Base-by-base conservation (phyloP, 1,140 invertebrate genomes). In the Macrosteles quadrilineatus region DNA sequence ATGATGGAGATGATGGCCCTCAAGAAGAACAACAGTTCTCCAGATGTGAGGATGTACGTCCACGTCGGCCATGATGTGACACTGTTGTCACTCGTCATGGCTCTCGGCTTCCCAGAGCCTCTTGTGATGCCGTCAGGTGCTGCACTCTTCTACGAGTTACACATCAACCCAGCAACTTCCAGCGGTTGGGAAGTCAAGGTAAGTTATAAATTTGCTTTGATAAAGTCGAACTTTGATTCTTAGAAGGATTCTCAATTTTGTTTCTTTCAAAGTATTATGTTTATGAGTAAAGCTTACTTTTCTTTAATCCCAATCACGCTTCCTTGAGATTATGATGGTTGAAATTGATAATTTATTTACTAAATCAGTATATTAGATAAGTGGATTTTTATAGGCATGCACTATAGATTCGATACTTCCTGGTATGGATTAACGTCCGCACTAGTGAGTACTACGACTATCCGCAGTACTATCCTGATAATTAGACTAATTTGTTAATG, bases 101-200 rank as follows among this genome's bases (percentile, higher is more conserved):
- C 47, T 4, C n/a, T 50, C 3, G 47, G 47, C 47, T 50, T 9
- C 21, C 47, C 14, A 11, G 47, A 50, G n/a, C 14, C 47, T 4
- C 47, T 19, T 3, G 21, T 50, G 21, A 17, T 50, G 4, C 14
- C 14, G 4, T 50, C 47, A 3, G 47, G 47, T 11, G 3, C 47
- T 19, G 47, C 47, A 4, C 47, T 50, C 47, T 19, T 50, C 6
- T 50, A 19, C 21, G 47, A 50, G 21, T 19, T 50, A 21, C 47
- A 50, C 21, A 17, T 50, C 47, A 50, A 50, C 47, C 47, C 47
- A 11, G 47, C 47, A 50, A 19, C n/a, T 4, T 50, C 47, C 21
- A 50, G 47, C n/a, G 47, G 47, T n/a, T 50, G 47, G 47, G 47
- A 50, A 19, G 47, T 50, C n/a, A 50, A 50, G 47, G 47, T 50